Base-by-base conservation (phyloP, 2,113 vertebrate species). In the Istiophorus platypterus region DNA sequence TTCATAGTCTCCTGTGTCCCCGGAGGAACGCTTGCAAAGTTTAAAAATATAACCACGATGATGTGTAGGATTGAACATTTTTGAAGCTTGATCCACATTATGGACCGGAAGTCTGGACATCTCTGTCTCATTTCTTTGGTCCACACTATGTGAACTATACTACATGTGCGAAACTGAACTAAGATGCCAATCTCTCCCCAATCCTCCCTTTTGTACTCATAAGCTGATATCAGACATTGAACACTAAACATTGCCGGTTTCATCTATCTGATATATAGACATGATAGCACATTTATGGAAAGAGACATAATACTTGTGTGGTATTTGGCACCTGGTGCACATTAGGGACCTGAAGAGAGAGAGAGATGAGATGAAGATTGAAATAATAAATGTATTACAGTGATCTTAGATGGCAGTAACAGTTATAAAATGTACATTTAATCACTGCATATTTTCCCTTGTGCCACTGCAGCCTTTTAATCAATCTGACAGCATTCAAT, bases 241-340 rank as follows among this genome's bases (percentile, higher is more conserved):
- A n/a, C n/a, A n/a, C n/a, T n/a, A n/a, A n/a, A n/a, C n/a, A n/a
- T n/a, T n/a, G n/a, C n/a, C n/a, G n/a, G n/a, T n/a, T n/a, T n/a
- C n/a, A n/a, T n/a, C n/a, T n/a, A n/a, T n/a, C n/a, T n/a, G n/a
- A n/a, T n/a, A n/a, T n/a, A n/a, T n/a, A n/a, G n/a, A 78, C 20
- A 45, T 52, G 12, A 5, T 11, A 78, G 41, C 26, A 31, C 57
- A 59, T 59, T 31, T 26, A 20, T 31, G 57, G 10, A 29, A 59
- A 59, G 5, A 62, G 59, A 26, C 39, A 76, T 37, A 15, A 14
- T 69, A 51, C 24, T 59, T 59, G 64, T 77, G 52, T 27, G 29
- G 52, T 76, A 20, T 20, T 49, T 59, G 12, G 7, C 41, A 58
- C 63, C 39, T 67, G 54, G 73, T 66, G 9, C 54, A 42, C 47